These are phyloP conservation scores for Typhlomys cinereus DNA, from an alignment of 2,113 vertebrate genomes.

Conservation along the genomic window DNA sequence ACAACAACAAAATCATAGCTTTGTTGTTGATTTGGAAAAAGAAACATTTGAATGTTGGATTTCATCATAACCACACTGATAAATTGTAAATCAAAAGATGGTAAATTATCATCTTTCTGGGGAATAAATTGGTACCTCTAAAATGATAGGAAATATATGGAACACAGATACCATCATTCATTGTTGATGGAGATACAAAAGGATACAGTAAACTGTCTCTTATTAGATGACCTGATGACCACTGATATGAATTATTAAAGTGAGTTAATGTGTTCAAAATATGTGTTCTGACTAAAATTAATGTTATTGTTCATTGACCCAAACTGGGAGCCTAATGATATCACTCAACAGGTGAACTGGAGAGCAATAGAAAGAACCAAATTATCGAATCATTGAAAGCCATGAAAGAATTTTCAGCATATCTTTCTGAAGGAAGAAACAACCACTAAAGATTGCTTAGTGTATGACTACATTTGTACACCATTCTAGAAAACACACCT, in stretches of 20 bases:
- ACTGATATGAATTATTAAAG: neutral
- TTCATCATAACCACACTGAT: neutral
- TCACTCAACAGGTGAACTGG: neutral
- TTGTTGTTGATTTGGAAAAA: neutral
- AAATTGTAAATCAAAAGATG: neutral
- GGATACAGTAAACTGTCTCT: neutral
- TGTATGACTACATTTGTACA: neutral
- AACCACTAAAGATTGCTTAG: neutral
- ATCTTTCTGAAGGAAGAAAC: neutral
- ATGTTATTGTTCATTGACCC: neutral
- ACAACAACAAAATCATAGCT: neutral
- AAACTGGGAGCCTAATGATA: neutral
- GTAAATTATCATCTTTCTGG: no score
- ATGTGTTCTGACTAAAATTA: neutral
- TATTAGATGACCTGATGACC: neutral
- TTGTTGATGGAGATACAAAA: neutral
- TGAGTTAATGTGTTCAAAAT: neutral
- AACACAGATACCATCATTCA: neutral
- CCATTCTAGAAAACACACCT: neutral
- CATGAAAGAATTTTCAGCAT: neutral
- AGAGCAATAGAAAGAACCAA: neutral
- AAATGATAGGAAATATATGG: neutral
- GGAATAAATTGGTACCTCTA: no score
- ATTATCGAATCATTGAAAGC: neutral
- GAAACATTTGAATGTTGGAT: no score